phyloP scores from a whole-genome alignment of 2,113 vertebrate genomes.

The Prunella himalayana region DNA sequence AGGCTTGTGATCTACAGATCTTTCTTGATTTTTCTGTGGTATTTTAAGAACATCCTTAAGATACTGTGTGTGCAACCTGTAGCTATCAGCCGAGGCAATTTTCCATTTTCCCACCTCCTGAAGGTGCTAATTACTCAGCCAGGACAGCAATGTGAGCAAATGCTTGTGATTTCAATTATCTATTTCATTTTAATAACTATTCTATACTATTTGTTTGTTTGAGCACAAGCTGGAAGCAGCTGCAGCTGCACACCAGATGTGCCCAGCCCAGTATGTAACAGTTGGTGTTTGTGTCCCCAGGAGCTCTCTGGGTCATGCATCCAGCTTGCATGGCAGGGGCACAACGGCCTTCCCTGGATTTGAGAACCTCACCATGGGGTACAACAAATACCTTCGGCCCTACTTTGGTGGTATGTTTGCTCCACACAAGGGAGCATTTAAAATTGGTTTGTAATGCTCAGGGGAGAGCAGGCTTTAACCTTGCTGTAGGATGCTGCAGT shows the following conservation, averaged over 20 bases:
- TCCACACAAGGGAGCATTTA: not conserved
- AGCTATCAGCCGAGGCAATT: not conserved
- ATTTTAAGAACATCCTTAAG: not conserved
- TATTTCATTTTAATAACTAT: not conserved
- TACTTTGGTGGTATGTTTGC: slow-evolving; percentile 84
- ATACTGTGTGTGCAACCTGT: not conserved
- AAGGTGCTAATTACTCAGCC: not conserved
- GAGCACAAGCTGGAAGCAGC: not conserved
- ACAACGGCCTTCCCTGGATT: slow-evolving; percentile 82
- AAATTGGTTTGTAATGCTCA: not conserved
- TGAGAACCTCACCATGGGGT: slow-evolving; percentile 87
- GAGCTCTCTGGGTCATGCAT: slow-evolving; percentile 33
- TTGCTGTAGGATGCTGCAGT: not conserved
- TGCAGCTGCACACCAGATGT: not conserved
- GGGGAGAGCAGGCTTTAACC: not conserved
- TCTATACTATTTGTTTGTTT: not conserved
- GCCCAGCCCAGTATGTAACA: not conserved
- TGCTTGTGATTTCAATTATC: not conserved
- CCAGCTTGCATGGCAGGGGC: slow-evolving; percentile 60
- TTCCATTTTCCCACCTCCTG: not conserved
- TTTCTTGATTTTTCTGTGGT: not conserved
- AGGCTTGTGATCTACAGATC: not conserved
- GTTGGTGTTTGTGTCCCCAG: slow-evolving; percentile 46
- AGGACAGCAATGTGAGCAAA: not conserved
- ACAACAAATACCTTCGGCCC: slow-evolving; percentile 90